Percentiles rank a stretch among this genome's conserved stretches.
Conservation (phyloP, 2,888 invertebrate species). For the Drosophila conformis region DNA sequence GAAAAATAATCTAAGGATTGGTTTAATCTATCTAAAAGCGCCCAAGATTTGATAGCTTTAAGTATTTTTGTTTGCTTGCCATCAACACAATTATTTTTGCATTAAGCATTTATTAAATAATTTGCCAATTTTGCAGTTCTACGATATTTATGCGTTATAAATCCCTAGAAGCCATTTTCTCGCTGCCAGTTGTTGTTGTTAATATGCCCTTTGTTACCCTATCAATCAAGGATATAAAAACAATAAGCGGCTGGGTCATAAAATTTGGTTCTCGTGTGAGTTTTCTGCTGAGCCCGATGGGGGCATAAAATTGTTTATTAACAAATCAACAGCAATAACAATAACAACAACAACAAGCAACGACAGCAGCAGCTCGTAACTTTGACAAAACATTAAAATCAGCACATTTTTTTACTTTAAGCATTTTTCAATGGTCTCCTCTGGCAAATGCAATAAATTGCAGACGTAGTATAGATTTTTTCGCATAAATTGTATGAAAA, state of each 20-base stretch:
- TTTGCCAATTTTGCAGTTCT: constrained; percentile 24
- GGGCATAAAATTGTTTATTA: constrained; percentile 78
- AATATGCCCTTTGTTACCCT: constrained; percentile 49
- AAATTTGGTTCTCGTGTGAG: constrained; percentile 70
- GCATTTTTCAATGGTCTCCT: constrained; percentile 73
- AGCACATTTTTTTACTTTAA: constrained; percentile 61
- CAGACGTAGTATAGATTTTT: constrained; percentile 79
- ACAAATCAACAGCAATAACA: constrained; percentile 74
- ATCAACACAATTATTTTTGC: constrained; percentile 16
- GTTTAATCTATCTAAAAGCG: background rate
- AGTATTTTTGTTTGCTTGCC: background rate
- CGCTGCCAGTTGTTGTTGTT: background rate
- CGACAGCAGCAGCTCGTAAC: constrained; percentile 32
- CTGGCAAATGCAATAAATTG: constrained; percentile 78
- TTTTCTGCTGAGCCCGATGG: constrained; percentile 63
- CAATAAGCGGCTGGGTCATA: constrained; percentile 68
- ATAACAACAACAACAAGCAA: constrained; percentile 22
- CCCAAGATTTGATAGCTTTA: background rate
- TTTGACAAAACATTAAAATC: constrained; percentile 80
- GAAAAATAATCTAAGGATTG: background rate
- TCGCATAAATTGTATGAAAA: constrained; percentile 76
- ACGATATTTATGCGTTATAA: constrained; percentile 8
- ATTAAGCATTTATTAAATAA: constrained; percentile 29
- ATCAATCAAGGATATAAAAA: constrained; percentile 61
- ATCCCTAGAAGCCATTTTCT: constrained; percentile 4